Evolutionary conservation across 2,113 vertebrate genomes (phyloP).

Genomic region (Columba janthina): DNA sequence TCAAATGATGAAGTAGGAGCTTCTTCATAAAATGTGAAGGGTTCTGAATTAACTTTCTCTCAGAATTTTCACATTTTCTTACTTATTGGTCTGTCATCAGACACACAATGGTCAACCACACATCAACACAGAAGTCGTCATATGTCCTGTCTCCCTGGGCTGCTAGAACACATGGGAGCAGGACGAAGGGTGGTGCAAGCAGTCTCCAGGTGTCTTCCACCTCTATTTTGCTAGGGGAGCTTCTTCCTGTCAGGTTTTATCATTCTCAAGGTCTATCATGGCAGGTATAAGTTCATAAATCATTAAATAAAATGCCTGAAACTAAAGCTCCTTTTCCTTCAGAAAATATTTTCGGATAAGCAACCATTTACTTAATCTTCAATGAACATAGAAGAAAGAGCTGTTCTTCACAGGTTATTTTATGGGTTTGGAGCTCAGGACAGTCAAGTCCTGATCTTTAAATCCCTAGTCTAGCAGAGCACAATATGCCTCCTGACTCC

Average conservation of each 20-base stretch:
- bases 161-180: background rate
- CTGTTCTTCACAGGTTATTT: constrained; percentile 43
- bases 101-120: background rate
- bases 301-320: constrained; percentile 24
- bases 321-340: constrained; percentile 9
- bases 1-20: background rate
- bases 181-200: background rate
- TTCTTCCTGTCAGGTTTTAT: background rate
- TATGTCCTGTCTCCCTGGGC: background rate
- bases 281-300: background rate
- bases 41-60: background rate
- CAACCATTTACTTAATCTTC: constrained; percentile 31
- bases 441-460: background rate
- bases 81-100: background rate
- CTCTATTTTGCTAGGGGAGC: background rate
- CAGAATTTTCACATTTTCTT: background rate
- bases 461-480: background rate
- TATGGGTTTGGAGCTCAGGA: background rate
- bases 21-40: background rate
- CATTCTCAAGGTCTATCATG: background rate
- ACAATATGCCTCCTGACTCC: background rate
- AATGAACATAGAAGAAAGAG: background rate
- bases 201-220: background rate
- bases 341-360: constrained; percentile 6
- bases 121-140: background rate